Base-by-base conservation (phyloP, 2,888 invertebrate species). In the Dexiosoma caninum region DNA sequence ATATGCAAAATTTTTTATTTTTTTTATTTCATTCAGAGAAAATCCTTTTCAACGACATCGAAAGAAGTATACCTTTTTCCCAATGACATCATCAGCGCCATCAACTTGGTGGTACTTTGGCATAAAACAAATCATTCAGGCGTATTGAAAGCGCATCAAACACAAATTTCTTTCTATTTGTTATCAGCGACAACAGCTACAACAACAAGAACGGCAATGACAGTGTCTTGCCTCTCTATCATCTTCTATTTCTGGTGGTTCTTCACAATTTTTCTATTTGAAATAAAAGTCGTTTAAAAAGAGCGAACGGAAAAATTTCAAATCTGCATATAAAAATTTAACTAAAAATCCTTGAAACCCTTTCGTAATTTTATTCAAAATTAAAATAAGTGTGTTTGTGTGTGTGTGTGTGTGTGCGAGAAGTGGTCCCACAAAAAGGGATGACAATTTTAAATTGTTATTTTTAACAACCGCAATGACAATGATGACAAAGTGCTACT, bases 261-360 rank as follows among this genome's bases (percentile, higher is more conserved):
- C 62, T 78, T 71, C 70, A 71, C 64, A 70, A 69, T 64, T 66
- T 62, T 71, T 81, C 71, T 81, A 81, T 67, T 76, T 76, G 27
- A 81, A 81, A 81, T 72, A 76, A 40, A 72, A 40, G 71, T 60
- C 71, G 67, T 76, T 75, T n/a, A n/a, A n/a, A n/a, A 49, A 66
- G 2, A 32, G 55, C 19, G 62, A 57, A 14, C 67, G 51, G 60
- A 64, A 46, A 69, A 60, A 16, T 19, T 12, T 1, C 21, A 57
- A 81, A 81, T 81, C 81, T 81, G 77, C 77, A 81, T 81, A 81
- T 81, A 81, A 81, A 80, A 71, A 71, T 74, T 74, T 19, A 40
- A 21, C 51, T 53, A 30, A 64, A 76, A 57, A 66, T 59, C 70
- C 49, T 70, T 57, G 30, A 77, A 77, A 81, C 81, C 81, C 81